A percentile compares a stretch with the other conserved stretches of the same genome.
phyloP scores from a whole-genome alignment of 2,888 invertebrate genomes.

The Ormyrus rosae region DNA sequence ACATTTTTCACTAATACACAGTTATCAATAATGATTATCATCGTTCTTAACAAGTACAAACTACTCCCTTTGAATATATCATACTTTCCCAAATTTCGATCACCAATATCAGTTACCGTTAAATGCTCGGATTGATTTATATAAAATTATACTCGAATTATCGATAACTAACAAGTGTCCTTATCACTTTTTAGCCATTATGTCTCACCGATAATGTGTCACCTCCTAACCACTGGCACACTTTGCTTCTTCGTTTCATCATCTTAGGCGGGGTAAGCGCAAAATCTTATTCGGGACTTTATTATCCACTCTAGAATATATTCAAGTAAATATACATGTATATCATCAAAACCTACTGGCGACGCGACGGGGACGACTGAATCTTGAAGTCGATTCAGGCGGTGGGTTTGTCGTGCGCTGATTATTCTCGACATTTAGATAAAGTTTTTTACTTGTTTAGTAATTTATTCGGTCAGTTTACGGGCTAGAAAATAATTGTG shows the following conservation, averaged over 20 bases:
- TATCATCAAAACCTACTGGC: conserved; percentile 29
- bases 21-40: conserved; percentile 47
- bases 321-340: conserved; percentile 39
- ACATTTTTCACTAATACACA: conserved; percentile 7
- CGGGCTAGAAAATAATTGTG: conserved; percentile 69
- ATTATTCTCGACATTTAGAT: conserved; percentile 17
- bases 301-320: conserved; percentile 32
- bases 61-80: background rate
- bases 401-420: background rate
- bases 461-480: conserved; percentile 59
- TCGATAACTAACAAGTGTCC: conserved; percentile 14
- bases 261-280: conserved; percentile 66
- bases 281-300: conserved; percentile 47
- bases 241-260: conserved; percentile 40
- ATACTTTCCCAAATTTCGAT: conserved; percentile 17
- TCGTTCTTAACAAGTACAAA: background rate
- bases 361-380: conserved; percentile 13
- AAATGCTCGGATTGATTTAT: conserved; percentile 12
- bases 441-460: conserved; percentile 21
- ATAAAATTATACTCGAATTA: conserved; percentile 19
- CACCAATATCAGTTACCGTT: background rate
- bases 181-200: conserved; percentile 13
- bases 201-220: conserved; percentile 31
- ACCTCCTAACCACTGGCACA: conserved; percentile 20
- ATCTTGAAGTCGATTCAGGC: background rate